A percentile compares a stretch with the other conserved stretches of the same genome.
Conservation (phyloP, 2,888 invertebrate genomes). For the Arctia plantaginis region DNA sequence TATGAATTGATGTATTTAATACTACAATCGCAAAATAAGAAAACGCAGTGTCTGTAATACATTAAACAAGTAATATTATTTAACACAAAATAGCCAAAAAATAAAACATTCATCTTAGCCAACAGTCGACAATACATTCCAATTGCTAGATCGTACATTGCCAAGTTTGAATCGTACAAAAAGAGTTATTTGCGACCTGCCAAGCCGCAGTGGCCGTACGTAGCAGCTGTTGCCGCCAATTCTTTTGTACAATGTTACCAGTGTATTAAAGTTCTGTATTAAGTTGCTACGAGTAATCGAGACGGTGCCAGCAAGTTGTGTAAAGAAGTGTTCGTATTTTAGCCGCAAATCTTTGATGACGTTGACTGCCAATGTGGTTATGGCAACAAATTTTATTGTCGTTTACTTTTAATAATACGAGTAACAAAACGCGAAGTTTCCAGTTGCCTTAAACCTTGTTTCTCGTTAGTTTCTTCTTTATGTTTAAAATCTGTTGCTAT, state of each 20-base stretch:
- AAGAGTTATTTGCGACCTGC: slow-evolving; percentile 31
- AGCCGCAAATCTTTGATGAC: neutral
- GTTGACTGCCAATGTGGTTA: neutral
- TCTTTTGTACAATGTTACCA: slow-evolving; percentile 13
- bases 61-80: neutral
- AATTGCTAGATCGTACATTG: slow-evolving; percentile 26
- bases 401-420: neutral
- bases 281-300: slow-evolving; percentile 18
- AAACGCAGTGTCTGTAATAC: neutral
- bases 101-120: slow-evolving; percentile 18
- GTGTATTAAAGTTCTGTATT: slow-evolving; percentile 22
- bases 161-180: slow-evolving; percentile 28
- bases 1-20: neutral
- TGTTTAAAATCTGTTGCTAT: no score
- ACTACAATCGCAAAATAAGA: neutral
- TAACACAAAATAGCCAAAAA: neutral
- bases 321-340: slow-evolving; percentile 13
- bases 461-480: no score
- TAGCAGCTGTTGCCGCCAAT: slow-evolving; percentile 24
- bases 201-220: slow-evolving; percentile 22
- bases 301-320: slow-evolving; percentile 10
- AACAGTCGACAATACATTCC: slow-evolving; percentile 26
- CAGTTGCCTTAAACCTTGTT: no score
- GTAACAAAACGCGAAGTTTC: no score
- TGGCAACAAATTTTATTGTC: neutral